phyloP scores from a whole-genome alignment of 37 sponge, comb jelly and placozoan species.

The Hexactinellida sp. region DNA sequence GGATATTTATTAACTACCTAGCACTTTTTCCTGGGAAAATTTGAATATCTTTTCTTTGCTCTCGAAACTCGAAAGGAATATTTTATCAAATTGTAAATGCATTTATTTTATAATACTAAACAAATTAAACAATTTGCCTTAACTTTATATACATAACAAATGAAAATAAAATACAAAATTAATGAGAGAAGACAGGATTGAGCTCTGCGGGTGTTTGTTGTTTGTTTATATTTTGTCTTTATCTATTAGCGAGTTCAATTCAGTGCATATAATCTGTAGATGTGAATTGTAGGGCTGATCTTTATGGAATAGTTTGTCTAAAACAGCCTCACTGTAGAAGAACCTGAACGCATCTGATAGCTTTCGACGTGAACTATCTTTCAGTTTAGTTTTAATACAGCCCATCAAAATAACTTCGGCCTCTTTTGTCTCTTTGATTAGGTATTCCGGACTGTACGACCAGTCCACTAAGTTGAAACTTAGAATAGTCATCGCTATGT shows the following conservation, averaged over 20 bases:
- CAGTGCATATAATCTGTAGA: not conserved
- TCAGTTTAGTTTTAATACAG: not conserved
- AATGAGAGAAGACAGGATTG: too few relatives aligned
- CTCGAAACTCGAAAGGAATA: too few relatives aligned
- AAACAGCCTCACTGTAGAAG: not conserved
- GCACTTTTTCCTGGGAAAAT: too few relatives aligned
- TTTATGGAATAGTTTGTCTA: not conserved
- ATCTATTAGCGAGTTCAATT: not conserved
- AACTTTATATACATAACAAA: too few relatives aligned
- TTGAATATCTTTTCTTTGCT: too few relatives aligned
- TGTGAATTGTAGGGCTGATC: not conserved
- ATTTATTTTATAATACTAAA: too few relatives aligned
- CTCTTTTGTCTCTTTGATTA: slow-evolving; percentile 6
- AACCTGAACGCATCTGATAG: not conserved
- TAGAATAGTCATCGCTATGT: not conserved
- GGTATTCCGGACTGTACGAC: not conserved
- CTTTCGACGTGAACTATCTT: not conserved
- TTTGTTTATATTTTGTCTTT: not conserved
- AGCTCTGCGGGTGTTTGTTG: too few relatives aligned
- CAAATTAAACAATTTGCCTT: too few relatives aligned
- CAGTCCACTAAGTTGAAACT: not conserved
- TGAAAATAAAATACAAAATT: too few relatives aligned
- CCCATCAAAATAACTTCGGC: not conserved
- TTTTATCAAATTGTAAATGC: too few relatives aligned
- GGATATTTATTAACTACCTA: too few relatives aligned